Conservation (phyloP, 2,113 vertebrate species). For the Muscicapa adusta region DNA sequence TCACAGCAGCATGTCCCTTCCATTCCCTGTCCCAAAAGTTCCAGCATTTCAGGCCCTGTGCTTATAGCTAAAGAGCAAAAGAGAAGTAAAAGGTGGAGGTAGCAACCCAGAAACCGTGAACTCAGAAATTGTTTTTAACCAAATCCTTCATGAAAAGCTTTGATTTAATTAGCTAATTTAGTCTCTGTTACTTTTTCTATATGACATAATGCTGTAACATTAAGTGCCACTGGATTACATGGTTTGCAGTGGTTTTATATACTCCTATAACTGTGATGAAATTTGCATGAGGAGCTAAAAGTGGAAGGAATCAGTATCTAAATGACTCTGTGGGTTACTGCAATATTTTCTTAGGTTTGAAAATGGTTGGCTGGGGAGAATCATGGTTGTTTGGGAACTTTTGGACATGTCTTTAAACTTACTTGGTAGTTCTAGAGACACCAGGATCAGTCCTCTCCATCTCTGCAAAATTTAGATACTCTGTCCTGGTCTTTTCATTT, state of each 20-base stretch:
- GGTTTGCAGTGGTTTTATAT: not conserved
- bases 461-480: not conserved
- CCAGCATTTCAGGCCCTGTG: not conserved
- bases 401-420: not conserved
- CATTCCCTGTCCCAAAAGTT: not conserved
- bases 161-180: not conserved
- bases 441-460: not conserved
- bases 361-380: not conserved
- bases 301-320: not conserved
- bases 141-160: not conserved
- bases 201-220: not conserved
- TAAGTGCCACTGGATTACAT: not conserved
- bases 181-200: not conserved
- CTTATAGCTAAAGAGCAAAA: not conserved
- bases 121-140: not conserved
- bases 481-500: not conserved
- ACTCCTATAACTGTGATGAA: not conserved
- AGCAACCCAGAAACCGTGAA: not conserved
- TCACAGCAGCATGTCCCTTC: not conserved
- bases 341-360: not conserved
- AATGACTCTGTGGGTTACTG: not conserved
- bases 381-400: not conserved
- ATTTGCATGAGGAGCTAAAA: not conserved
- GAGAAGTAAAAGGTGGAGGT: not conserved
- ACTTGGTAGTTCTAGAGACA: not conserved